Evolutionary conservation across 1,140 invertebrate genomes (phyloP), one percentile per base, ranked within the genome.

Genomic region (Liolophura sinensis): DNA sequence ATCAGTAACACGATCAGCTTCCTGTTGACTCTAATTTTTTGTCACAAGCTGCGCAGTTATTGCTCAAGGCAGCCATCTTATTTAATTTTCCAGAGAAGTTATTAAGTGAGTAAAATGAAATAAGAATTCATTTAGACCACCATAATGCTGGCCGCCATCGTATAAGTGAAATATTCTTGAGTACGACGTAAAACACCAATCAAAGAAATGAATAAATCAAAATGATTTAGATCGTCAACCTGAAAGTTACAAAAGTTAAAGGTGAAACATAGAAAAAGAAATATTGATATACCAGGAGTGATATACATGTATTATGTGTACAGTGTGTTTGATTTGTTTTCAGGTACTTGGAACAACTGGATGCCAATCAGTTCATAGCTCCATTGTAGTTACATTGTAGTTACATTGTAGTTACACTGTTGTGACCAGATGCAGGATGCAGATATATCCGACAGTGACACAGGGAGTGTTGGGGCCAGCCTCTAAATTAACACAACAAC

Each of bases 321-420:
- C 40, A 64, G 15, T 62, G 66, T 40, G n/a, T 63, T 18, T 46
- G 24, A 59, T 67, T 52, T 64, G 67, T 51, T 80, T 77, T 56
- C 75, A 83, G 80, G 24, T 82, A 78, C 68, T 62, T 83, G 49
- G 69, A 76, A 15, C 65, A 73, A 24, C 66, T 84, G 55, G 80
- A 84, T 75, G 82, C 81, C 48, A 83, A 84, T 66, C 69, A 73
- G 57, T 77, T 73, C 71, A 83, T 80, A 63, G 79, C 81, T 52
- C 77, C 80, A 18, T 79, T 82, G 62, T 82, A 73, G 78, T 91
- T 66, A 88, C 7, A 61, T 15, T 57, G 14, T 57, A 12, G 24
- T n/a, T n/a, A n/a, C n/a, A n/a, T n/a, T n/a, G n/a, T n/a, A n/a
- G n/a, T n/a, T n/a, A n/a, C n/a, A n/a, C n/a, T n/a, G n/a, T n/a